Conservation (phyloP, 2,113 vertebrate species). For the Hydrochoerus hydrochaeris region DNA sequence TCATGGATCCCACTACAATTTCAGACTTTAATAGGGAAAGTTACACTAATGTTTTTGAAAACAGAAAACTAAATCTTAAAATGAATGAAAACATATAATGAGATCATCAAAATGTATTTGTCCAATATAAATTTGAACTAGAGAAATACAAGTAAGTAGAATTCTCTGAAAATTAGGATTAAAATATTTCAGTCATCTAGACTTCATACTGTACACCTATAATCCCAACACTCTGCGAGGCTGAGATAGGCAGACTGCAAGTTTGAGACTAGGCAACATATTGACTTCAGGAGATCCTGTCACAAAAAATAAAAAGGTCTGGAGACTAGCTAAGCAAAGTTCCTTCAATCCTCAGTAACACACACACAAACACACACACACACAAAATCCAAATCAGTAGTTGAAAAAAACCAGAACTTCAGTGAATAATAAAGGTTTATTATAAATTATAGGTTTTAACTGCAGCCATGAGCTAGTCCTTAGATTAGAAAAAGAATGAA, state of each 20-base stretch:
- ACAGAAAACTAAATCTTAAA: not conserved
- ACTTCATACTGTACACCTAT: not conserved
- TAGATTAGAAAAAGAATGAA: conserved; percentile 9
- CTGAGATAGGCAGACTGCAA: not conserved
- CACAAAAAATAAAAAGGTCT: not conserved
- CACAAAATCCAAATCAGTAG: not conserved
- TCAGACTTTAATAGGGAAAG: conserved; percentile 43
- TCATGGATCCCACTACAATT: not conserved
- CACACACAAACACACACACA: too few species aligned
- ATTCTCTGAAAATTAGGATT: conserved; percentile 13
- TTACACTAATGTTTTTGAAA: conserved; percentile 15
- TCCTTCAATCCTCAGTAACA: not conserved
- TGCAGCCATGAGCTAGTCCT: not conserved
- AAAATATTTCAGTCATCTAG: conserved; percentile 23
- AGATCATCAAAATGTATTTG: not conserved
- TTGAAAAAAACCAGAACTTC: not conserved
- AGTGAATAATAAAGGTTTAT: not conserved
- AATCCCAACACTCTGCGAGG: not conserved
- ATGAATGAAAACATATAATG: conserved; percentile 40
- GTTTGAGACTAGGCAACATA: not conserved
- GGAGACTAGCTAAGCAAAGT: not conserved
- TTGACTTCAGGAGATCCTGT: not conserved
- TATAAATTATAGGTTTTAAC: not conserved
- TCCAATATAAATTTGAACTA: not conserved
- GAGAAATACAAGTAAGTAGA: not conserved